Evolutionary conservation across 2,797 vertebrate species (phyloP).

Genomic region (Bradypus variegatus): DNA sequence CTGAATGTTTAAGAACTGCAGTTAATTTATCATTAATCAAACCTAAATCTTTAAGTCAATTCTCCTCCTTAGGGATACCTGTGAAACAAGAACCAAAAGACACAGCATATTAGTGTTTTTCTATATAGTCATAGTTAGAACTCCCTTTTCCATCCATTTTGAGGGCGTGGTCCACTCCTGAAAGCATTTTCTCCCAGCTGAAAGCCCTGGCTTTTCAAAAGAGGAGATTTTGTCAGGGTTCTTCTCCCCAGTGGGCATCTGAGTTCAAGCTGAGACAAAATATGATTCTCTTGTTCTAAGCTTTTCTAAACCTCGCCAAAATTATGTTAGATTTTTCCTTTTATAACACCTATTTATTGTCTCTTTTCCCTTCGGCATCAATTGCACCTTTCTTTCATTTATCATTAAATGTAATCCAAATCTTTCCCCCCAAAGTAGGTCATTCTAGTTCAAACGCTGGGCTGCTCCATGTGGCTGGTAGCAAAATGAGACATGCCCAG

Average conservation of each 20-base stretch:
- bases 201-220: not conserved
- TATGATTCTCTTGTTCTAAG: not conserved
- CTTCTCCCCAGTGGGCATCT: not conserved
- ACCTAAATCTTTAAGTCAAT: not conserved
- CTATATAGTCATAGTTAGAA: not conserved
- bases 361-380: not conserved
- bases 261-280: not conserved
- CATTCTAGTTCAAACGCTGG: not conserved
- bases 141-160: not conserved
- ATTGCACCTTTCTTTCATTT: not conserved
- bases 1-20: not conserved
- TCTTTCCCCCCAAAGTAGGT: not conserved
- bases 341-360: not conserved
- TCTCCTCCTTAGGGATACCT: not conserved
- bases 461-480: not conserved
- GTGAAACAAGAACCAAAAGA: not conserved
- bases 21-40: not conserved
- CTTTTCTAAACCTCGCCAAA: not conserved
- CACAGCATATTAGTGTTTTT: not conserved
- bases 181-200: not conserved
- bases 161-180: not conserved
- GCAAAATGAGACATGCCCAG: not conserved
- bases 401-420: conserved; percentile 3
- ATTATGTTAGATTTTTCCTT: conserved; percentile 3
- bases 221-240: not conserved